These are phyloP conservation scores for Musca vetustissima DNA, from an alignment of 1,140 invertebrate genomes.

Conservation along the genomic window DNA sequence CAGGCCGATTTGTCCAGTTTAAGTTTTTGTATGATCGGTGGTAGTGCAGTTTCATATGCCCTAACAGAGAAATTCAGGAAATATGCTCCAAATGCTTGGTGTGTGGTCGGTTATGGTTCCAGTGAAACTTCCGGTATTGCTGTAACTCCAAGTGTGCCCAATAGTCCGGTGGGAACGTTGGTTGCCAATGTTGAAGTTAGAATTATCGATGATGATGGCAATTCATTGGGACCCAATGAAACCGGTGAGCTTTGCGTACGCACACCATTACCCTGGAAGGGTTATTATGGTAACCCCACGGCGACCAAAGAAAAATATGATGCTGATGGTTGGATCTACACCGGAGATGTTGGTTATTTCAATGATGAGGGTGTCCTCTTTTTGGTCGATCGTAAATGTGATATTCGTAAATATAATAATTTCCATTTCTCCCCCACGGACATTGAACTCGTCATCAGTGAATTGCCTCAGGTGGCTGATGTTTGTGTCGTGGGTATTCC, in stretches of 20 bases:
- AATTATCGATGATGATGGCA: conserved; percentile 45
- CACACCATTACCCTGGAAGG: conserved; percentile 34
- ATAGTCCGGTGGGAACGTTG: conserved; percentile 30
- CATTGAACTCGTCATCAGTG: conserved; percentile 40
- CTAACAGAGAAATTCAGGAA: conserved; percentile 28
- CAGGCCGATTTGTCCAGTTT: conserved; percentile 34
- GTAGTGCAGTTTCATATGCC: conserved; percentile 37
- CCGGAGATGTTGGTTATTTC: conserved; percentile 67
- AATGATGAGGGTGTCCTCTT: conserved; percentile 59
- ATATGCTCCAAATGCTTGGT: conserved; percentile 11
- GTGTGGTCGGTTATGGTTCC: conserved; percentile 38
- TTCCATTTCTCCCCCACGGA: conserved; percentile 48
- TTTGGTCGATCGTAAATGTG: conserved; percentile 68
- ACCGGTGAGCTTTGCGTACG: conserved; percentile 42
- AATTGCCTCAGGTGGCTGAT: conserved; percentile 38
- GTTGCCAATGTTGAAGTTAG: conserved; percentile 38
- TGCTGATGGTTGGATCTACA: conserved; percentile 63
- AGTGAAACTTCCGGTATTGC: conserved; percentile 34
- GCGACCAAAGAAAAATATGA: conserved; percentile 37
- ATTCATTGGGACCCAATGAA: conserved; percentile 29
- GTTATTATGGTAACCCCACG: conserved; percentile 36
- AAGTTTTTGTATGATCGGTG: not conserved
- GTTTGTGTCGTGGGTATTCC: conserved; percentile 43
- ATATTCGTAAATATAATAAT: conserved; percentile 58
- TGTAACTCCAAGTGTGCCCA: conserved; percentile 31